A percentile compares a stretch with the other conserved stretches of the same genome.
phyloP scores from a whole-genome alignment of 2,113 vertebrate genomes.

The Zingel zingel region DNA sequence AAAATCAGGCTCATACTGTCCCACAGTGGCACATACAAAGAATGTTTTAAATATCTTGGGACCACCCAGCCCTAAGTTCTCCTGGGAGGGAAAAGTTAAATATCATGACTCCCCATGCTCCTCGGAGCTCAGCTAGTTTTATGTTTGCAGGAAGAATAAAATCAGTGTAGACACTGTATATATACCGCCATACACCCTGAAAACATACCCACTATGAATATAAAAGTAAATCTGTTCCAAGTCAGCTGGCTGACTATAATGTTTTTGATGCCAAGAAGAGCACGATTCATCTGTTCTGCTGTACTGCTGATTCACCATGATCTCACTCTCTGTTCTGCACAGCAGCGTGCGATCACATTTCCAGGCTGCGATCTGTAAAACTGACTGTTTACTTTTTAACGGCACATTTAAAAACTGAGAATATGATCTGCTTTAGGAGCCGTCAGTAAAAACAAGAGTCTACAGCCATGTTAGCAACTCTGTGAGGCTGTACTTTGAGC shows the following conservation, averaged over 20 bases:
- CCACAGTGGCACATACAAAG: not conserved
- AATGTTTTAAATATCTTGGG: too few species aligned
- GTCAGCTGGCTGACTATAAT: conserved; percentile 18
- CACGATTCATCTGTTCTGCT: conserved; percentile 17
- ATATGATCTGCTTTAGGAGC: conserved; percentile 10
- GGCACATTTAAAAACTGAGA: conserved; percentile 14
- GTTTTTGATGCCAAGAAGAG: conserved; percentile 34
- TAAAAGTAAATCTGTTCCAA: conserved; percentile 40
- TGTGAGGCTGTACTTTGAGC: not conserved
- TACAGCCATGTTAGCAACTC: not conserved
- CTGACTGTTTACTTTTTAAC: conserved; percentile 29
- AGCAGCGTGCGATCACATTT: conserved; percentile 18
- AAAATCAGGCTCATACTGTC: not conserved
- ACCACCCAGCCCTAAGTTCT: not conserved
- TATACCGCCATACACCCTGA: not conserved
- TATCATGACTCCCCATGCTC: not conserved
- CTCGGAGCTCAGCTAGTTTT: not conserved
- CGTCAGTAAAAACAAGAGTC: not conserved
- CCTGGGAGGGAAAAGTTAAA: not conserved
- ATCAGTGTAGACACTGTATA: not conserved
- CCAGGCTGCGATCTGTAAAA: conserved; percentile 14
- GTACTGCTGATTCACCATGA: conserved; percentile 36
- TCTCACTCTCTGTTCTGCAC: conserved; percentile 34
- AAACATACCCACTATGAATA: conserved; percentile 7
- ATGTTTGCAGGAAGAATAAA: not conserved